Conservation (phyloP, 1,140 invertebrate species). For the Neotoxoptera formosana region DNA sequence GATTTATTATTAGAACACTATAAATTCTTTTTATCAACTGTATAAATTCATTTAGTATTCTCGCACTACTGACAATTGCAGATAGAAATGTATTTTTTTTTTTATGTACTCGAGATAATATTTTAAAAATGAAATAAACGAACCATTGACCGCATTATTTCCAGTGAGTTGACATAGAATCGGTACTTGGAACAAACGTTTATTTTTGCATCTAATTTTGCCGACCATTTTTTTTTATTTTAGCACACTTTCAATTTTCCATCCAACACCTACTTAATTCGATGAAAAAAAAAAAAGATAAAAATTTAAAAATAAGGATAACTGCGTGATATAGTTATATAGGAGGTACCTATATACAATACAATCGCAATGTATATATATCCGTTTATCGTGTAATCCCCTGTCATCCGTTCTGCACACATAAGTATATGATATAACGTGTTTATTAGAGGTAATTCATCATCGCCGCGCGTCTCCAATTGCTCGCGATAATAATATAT, state of each 20-base stretch:
- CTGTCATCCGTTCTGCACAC: neutral
- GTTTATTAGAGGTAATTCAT: conserved; percentile 56
- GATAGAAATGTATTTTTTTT: conserved; percentile 22
- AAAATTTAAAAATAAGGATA: neutral
- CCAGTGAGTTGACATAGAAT: conserved; percentile 30
- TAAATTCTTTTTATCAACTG: conserved; percentile 20
- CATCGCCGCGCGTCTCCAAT: conserved; percentile 25
- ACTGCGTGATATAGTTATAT: neutral
- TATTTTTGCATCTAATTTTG: conserved; percentile 47
- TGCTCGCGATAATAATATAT: neutral
- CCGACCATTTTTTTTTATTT: neutral
- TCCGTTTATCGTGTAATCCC: neutral
- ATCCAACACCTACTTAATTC: neutral
- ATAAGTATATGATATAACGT: neutral
- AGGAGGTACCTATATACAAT: neutral
- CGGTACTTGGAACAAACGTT: neutral
- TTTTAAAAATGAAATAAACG: conserved; percentile 41
- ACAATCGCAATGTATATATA: neutral
- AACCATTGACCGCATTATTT: conserved; percentile 44
- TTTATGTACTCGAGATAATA: conserved; percentile 27
- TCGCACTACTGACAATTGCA: conserved; percentile 1
- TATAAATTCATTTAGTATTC: conserved; percentile 10
- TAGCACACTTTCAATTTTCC: conserved; percentile 31
- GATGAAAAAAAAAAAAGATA: conserved; percentile 18
- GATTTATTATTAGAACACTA: neutral